phyloP scores from a whole-genome alignment of 2,113 vertebrate species.

The Psilopsiagon aurifrons region DNA sequence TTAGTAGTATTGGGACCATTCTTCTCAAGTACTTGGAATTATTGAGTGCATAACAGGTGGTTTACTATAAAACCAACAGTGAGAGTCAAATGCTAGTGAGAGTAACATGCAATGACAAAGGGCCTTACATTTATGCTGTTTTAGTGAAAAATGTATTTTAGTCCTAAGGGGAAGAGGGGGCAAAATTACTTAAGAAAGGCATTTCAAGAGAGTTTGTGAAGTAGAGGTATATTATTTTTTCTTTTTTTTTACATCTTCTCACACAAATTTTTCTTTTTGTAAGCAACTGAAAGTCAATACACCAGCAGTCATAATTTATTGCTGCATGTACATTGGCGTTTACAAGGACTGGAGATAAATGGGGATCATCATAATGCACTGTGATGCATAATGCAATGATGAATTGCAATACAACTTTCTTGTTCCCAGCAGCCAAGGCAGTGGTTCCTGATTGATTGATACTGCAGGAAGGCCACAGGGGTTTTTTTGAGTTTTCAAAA shows the following conservation, averaged over 20 bases:
- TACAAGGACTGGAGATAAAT: conserved; percentile 44
- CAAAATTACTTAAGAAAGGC: not conserved
- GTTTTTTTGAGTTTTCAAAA: conserved; percentile 20
- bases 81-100: not conserved
- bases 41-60: not conserved
- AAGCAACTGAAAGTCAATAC: not conserved
- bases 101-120: not conserved
- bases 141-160: conserved; percentile 5
- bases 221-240: not conserved
- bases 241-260: not conserved
- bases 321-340: not conserved
- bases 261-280: not conserved
- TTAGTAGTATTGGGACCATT: not conserved
- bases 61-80: not conserved
- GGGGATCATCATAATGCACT: conserved; percentile 21
- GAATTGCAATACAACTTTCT: conserved; percentile 1
- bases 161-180: too few species aligned
- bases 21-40: not conserved
- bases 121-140: not conserved
- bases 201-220: not conserved
- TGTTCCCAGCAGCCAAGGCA: not conserved
- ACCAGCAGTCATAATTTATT: conserved; percentile 2
- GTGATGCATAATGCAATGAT: not conserved
- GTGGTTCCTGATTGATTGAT: conserved; percentile 42
- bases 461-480: not conserved